Evolutionary conservation across 1,140 invertebrate genomes (phyloP), one percentile per base, ranked within the genome.

Genomic region (Hyphantria cunea): DNA sequence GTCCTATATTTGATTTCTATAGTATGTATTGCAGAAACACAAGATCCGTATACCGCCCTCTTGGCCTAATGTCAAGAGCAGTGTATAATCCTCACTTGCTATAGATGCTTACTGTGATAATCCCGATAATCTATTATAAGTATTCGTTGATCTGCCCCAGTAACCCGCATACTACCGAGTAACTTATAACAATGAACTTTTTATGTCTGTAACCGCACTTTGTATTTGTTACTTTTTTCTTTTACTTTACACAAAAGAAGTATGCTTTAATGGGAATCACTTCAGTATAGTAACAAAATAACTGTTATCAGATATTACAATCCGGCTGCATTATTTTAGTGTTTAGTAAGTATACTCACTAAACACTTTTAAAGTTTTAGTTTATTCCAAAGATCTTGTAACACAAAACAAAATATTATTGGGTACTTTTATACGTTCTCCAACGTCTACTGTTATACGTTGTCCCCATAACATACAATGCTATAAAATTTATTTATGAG

Each of bases 81-180:
- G 17, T 5, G 17, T 25, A 25, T 25, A 25, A 5, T 39, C 37
- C 7, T 39, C 76, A 80, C 80, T 78, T 72, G 82, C 77, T 81
- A 80, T 49, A 79, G 73, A 72, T 78, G 77, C 78, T 76, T 78
- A 82, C 84, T 81, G 78, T 68, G 79, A 84, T 84, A 78, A 76
- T 65, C 75, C 84, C 65, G 72, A 58, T 58, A 58, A 58, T 68
- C 66, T 68, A n/a, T 61, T 59, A 31, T 62, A 71, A 76, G 67
- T 64, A 69, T 56, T 44, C 62, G 70, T 61, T 66, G 39, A 80
- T 77, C 73, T 82, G 71, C 61, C 75, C 80, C 64, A 72, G 76
- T 83, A 66, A 84, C 78, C 78, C 62, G 70, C 62, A 70, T 80
- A 80, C 74, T 78, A 66, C 61, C 50, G 58, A 70, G 70, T 63